phyloP scores from a whole-genome alignment of 2,113 vertebrate species.

The Cheilinus undulatus region DNA sequence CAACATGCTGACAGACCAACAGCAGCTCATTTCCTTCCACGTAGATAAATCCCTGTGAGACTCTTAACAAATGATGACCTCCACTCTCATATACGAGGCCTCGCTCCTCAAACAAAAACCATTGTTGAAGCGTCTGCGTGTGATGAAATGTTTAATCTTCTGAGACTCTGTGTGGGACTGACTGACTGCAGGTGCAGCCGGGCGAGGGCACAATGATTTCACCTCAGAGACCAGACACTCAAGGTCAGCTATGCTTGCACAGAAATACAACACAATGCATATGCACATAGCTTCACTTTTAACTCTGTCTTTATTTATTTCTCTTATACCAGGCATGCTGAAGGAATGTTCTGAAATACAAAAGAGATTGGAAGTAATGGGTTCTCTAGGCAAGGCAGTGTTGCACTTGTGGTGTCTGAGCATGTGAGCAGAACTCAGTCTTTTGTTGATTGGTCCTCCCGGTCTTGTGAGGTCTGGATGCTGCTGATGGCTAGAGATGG shows the following conservation, averaged over 20 bases:
- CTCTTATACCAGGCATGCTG: too few relatives aligned
- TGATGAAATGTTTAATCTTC: constrained; percentile 69
- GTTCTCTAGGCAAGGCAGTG: too few relatives aligned
- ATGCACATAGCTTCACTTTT: too few relatives aligned
- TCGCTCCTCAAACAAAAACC: constrained; percentile 61
- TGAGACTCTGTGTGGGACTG: background rate
- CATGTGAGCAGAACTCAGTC: too few relatives aligned
- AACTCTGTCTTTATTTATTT: too few relatives aligned
- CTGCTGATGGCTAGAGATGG: too few relatives aligned
- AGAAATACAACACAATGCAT: too few relatives aligned
- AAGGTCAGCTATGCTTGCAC: constrained; percentile 57
- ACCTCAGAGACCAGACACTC: constrained; percentile 69
- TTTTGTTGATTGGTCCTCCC: too few relatives aligned
- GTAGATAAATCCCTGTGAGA: constrained; percentile 17
- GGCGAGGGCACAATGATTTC: constrained; percentile 43
- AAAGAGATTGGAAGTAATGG: too few relatives aligned
- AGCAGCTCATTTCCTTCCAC: constrained; percentile 50
- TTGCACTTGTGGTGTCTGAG: too few relatives aligned
- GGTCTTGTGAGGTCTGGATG: too few relatives aligned
- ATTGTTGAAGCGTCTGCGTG: constrained; percentile 28
- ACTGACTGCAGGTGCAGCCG: constrained; percentile 46
- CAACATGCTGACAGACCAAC: constrained; percentile 48
- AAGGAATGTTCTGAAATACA: too few relatives aligned
- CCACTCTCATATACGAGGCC: constrained; percentile 45
- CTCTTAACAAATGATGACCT: constrained; percentile 50